These are phyloP conservation scores for Vulpes lagopus DNA, from an alignment of 2,113 vertebrate species.

Conservation along the genomic window DNA sequence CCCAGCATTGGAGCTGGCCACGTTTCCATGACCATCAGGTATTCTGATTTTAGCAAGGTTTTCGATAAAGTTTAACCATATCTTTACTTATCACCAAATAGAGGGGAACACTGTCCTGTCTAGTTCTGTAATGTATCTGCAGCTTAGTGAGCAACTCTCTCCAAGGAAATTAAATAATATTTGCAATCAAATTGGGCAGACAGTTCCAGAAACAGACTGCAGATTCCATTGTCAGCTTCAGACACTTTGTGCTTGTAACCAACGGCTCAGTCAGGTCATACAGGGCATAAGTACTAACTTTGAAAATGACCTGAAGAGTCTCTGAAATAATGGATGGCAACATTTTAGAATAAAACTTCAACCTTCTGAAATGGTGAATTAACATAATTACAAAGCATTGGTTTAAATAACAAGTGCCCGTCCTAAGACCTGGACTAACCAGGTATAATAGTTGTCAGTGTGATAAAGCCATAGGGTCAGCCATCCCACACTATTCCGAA, in stretches of 20 bases:
- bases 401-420: background rate
- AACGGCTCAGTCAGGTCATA: background rate
- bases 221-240: background rate
- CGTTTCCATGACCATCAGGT: background rate
- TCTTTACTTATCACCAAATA: background rate
- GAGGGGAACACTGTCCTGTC: background rate
- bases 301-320: background rate
- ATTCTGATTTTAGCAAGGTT: background rate
- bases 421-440: background rate
- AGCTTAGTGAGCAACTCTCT: background rate
- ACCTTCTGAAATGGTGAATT: background rate
- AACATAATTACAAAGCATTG: background rate
- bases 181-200: background rate
- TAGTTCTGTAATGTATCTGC: background rate
- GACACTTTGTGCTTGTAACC: background rate
- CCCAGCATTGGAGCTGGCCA: background rate
- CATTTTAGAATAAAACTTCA: background rate
- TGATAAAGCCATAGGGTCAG: background rate
- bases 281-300: background rate
- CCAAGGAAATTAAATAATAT: background rate
- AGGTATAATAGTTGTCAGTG: background rate
- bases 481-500: background rate
- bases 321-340: background rate
- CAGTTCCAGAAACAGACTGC: background rate
- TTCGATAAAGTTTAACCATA: background rate